Conservation (phyloP, 2,113 vertebrate species). For the Dasyornis broadbenti region DNA sequence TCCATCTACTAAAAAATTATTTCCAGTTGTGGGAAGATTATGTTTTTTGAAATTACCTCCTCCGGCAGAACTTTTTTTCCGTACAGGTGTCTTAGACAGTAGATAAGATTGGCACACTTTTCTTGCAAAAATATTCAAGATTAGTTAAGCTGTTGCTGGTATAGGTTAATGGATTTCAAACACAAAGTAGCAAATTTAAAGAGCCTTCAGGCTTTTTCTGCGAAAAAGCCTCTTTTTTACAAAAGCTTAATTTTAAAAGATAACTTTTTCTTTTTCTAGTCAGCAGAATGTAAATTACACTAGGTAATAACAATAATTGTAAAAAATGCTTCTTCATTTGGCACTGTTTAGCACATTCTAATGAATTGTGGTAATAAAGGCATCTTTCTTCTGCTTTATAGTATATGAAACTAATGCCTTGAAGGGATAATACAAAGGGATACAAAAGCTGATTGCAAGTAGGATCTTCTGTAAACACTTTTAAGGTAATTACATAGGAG, state of each 20-base stretch:
- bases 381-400: slow-evolving; percentile 12
- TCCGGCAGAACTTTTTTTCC: background rate
- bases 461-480: slow-evolving; percentile 18
- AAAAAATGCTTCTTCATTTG: slow-evolving; percentile 38
- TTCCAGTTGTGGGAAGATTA: background rate
- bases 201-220: background rate
- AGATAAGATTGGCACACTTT: background rate
- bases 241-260: background rate
- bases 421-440: background rate
- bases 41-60: background rate
- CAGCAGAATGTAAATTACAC: slow-evolving; percentile 17
- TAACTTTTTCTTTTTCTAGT: background rate
- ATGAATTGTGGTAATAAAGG: slow-evolving; percentile 46
- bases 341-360: slow-evolving; percentile 20
- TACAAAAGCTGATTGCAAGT: background rate
- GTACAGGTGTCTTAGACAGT: background rate
- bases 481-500: slow-evolving; percentile 17
- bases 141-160: background rate
- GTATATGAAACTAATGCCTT: slow-evolving; percentile 1
- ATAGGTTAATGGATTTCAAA: slow-evolving; percentile 14
- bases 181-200: background rate
- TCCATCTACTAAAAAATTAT: background rate
- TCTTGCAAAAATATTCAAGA: background rate
- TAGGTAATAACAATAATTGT: slow-evolving; percentile 46
- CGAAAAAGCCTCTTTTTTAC: slow-evolving; percentile 10